Conservation (phyloP, 2,888 invertebrate genomes). For the Cataglyphis livida region DNA sequence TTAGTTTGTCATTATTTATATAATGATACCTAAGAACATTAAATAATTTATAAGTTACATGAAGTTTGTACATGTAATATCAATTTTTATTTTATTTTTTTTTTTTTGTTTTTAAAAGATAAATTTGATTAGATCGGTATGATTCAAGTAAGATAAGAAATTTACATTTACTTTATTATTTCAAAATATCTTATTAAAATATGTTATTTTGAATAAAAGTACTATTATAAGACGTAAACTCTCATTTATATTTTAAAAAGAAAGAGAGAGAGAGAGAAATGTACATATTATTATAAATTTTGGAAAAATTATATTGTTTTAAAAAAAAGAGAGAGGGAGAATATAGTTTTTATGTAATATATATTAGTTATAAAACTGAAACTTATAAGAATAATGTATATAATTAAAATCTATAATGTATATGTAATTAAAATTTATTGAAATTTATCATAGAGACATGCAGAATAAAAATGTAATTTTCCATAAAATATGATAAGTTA, state of each 20-base stretch:
- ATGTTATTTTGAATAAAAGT: not conserved
- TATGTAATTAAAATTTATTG: not conserved
- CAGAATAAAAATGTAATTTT: not conserved
- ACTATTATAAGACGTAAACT: not conserved
- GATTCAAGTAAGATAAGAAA: not conserved
- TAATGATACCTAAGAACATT: not conserved
- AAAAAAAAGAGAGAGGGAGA: not conserved
- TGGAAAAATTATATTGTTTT: not conserved
- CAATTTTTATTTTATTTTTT: not conserved
- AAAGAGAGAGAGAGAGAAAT: not conserved
- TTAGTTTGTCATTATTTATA: not conserved
- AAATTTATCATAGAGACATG: not conserved
- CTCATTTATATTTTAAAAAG: not conserved
- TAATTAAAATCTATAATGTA: not conserved
- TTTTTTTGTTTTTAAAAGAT: not conserved
- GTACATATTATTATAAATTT: too few relatives aligned
- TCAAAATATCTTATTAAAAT: not conserved
- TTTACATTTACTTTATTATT: constrained; percentile 2
- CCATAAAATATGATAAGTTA: constrained; percentile 6
- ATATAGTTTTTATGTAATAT: not conserved
- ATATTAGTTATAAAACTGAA: not conserved
- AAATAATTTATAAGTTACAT: constrained; percentile 16
- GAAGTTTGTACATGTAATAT: not conserved
- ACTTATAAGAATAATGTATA: not conserved
- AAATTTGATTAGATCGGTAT: not conserved